These are phyloP conservation scores for Accipiter superciliosus DNA, from an alignment of 2,797 vertebrate species.

Conservation along the genomic window DNA sequence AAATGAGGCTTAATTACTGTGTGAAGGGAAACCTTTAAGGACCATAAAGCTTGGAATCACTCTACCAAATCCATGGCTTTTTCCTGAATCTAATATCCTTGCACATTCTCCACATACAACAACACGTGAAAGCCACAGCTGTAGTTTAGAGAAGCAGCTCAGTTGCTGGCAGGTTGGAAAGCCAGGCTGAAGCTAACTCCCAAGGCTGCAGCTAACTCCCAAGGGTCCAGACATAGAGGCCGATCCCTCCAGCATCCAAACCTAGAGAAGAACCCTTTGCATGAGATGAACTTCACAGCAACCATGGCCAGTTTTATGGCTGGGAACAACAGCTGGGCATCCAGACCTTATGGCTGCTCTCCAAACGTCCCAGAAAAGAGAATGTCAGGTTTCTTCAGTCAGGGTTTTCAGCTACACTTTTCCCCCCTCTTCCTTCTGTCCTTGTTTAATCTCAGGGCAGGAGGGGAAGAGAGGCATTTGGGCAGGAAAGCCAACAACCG, in stretches of 20 bases:
- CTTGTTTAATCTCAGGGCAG: not conserved
- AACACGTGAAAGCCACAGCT: not conserved
- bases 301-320: not conserved
- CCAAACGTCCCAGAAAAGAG: not conserved
- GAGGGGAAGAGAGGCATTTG: not conserved
- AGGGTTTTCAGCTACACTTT: not conserved
- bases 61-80: not conserved
- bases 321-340: not conserved
- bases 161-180: not conserved
- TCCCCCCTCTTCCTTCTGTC: not conserved
- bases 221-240: not conserved
- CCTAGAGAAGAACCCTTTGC: not conserved
- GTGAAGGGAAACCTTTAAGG: not conserved
- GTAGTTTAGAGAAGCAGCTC: not conserved
- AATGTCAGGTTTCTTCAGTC: not conserved
- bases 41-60: not conserved
- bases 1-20: not conserved
- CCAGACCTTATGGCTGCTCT: not conserved
- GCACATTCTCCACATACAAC: not conserved
- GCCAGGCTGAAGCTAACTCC: not conserved
- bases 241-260: not conserved
- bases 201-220: not conserved
- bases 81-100: not conserved
- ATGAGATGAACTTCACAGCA: not conserved
- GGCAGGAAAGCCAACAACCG: not conserved